phyloP scores from a whole-genome alignment of 2,113 vertebrate genomes.

The Indicator maculatus region DNA sequence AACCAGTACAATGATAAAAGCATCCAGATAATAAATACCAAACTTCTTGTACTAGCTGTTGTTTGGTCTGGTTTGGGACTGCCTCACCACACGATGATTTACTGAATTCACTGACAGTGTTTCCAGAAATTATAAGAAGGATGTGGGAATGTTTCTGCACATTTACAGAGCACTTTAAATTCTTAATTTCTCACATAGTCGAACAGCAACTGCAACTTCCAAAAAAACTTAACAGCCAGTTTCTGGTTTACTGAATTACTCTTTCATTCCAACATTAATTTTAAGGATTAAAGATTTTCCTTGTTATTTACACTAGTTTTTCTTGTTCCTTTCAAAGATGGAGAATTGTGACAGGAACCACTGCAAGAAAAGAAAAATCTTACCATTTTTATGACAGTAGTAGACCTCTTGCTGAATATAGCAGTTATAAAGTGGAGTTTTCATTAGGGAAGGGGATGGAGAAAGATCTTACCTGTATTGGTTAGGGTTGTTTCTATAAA shows the following conservation, averaged over 20 bases:
- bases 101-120: neutral
- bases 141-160: neutral
- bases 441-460: neutral
- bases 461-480: neutral
- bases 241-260: neutral
- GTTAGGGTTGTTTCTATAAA: neutral
- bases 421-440: neutral
- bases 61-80: neutral
- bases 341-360: neutral
- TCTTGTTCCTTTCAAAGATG: neutral
- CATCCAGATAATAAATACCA: neutral
- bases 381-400: neutral
- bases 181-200: neutral
- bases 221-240: neutral
- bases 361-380: neutral
- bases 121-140: neutral
- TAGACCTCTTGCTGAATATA: neutral
- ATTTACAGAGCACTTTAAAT: neutral
- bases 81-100: neutral
- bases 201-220: neutral
- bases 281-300: neutral
- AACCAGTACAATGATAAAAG: neutral
- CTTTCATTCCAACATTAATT: neutral
- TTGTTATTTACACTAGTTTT: neutral
- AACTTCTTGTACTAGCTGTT: neutral